Evolutionary conservation across 1,140 invertebrate genomes (phyloP).

Genomic region (Heliconius hermathena): DNA sequence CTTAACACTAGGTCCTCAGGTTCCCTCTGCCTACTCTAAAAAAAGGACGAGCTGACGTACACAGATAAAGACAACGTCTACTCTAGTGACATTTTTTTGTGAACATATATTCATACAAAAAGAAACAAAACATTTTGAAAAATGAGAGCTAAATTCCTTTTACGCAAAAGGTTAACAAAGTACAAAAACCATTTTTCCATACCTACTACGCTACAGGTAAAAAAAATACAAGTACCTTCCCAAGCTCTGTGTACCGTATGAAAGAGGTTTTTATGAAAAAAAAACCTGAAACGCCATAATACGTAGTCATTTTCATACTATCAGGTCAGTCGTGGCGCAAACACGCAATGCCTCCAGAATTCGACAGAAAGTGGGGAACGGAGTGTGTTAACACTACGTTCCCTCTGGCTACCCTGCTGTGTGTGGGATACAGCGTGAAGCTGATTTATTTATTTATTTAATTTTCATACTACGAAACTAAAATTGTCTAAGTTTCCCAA

Average conservation of each 20-base stretch:
- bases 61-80: no score
- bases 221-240: not conserved
- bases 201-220: not conserved
- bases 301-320: not conserved
- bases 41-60: no score
- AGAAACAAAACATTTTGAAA: not conserved
- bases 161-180: not conserved
- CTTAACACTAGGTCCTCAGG: no score
- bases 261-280: not conserved
- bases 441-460: no score
- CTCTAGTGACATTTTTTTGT: not conserved
- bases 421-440: no score
- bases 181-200: not conserved
- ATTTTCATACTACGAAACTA: not conserved
- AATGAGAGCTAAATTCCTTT: not conserved
- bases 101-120: not conserved
- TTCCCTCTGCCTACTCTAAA: no score
- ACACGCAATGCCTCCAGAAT: no score
- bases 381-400: no score
- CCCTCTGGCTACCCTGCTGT: no score
- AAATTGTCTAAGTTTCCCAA: not conserved
- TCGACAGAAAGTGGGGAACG: no score
- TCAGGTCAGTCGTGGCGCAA: no score
- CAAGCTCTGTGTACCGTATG: not conserved
- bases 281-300: not conserved